A percentile compares a stretch with the other conserved stretches of the same genome.
Evolutionary conservation across 2,113 vertebrate species (phyloP).

Genomic region (Channa maculata): DNA sequence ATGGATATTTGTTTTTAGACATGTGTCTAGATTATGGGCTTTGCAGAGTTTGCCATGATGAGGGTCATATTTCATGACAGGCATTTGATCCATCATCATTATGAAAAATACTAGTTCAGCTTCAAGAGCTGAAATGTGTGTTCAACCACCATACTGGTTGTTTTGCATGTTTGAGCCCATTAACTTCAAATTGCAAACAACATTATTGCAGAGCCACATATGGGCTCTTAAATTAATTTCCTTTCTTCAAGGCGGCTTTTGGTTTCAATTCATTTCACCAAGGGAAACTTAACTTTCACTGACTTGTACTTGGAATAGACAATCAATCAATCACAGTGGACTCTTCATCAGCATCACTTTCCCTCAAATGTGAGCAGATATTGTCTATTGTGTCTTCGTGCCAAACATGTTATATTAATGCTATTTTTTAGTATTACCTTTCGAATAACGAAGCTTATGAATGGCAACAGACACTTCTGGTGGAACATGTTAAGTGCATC

Average conservation of each 20-base stretch:
- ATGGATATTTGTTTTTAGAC: background rate
- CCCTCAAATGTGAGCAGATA: constrained; percentile 2
- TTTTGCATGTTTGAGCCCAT: constrained; percentile 31
- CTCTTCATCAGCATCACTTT: constrained; percentile 5
- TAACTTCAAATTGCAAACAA: constrained; percentile 38
- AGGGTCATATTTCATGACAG: background rate
- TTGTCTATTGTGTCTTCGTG: background rate
- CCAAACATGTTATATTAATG: no score
- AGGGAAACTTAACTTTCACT: constrained; percentile 41
- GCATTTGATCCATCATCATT: constrained; percentile 19
- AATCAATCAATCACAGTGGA: constrained; percentile 43
- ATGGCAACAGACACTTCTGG: no score
- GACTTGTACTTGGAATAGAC: constrained; percentile 27
- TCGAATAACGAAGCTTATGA: no score
- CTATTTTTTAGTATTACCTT: no score
- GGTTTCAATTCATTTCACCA: constrained; percentile 37
- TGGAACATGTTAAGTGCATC: no score
- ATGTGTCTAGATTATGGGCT: background rate
- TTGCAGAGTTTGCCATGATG: background rate
- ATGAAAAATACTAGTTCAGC: background rate
- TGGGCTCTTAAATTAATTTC: constrained; percentile 34
- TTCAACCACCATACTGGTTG: background rate
- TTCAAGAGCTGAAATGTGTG: constrained; percentile 6
- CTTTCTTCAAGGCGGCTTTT: constrained; percentile 12
- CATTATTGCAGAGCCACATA: constrained; percentile 3